Percentiles rank a stretch among this genome's conserved stretches.
phyloP scores from a whole-genome alignment of 2,797 vertebrate genomes.

The Molossus alvarezi region DNA sequence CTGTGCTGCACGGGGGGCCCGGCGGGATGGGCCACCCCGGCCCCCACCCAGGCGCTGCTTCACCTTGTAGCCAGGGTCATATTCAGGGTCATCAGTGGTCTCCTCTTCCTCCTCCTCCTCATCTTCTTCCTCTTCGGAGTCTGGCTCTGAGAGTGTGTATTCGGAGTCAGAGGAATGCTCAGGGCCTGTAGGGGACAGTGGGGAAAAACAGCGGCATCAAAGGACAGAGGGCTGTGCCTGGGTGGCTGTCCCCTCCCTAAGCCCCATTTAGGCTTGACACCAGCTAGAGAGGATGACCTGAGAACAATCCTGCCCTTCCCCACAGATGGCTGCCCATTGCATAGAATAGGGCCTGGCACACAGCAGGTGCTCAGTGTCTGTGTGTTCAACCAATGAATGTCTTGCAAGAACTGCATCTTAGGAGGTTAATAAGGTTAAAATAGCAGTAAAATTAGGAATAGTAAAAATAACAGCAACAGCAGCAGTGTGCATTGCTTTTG shows the following conservation, averaged over 20 bases:
- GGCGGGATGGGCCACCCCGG: slow-evolving; percentile 81
- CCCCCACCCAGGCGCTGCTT: slow-evolving; percentile 86
- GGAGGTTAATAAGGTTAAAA: neutral
- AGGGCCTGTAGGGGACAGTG: slow-evolving; percentile 41
- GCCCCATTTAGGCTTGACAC: neutral
- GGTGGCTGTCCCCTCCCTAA: neutral
- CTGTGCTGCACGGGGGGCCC: slow-evolving; percentile 80
- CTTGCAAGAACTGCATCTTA: neutral
- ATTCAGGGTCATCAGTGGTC: slow-evolving; percentile 84
- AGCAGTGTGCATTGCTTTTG: neutral
- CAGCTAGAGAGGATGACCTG: neutral
- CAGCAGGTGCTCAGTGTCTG: neutral
- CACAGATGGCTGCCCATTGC: neutral
- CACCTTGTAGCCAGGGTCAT: slow-evolving; percentile 87
- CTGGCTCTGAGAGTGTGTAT: slow-evolving; percentile 86
- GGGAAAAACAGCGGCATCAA: neutral
- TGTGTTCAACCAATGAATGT: neutral
- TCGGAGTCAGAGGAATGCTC: slow-evolving; percentile 86
- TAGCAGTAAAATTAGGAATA: neutral
- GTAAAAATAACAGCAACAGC: neutral
- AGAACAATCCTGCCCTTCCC: neutral
- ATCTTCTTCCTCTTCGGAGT: slow-evolving; percentile 85
- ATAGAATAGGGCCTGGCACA: neutral
- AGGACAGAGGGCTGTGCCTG: neutral
- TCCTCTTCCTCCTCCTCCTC: slow-evolving; percentile 86